Conservation (phyloP, 64 coral and sea anemone genomes). For the Platygyra sinensis region DNA sequence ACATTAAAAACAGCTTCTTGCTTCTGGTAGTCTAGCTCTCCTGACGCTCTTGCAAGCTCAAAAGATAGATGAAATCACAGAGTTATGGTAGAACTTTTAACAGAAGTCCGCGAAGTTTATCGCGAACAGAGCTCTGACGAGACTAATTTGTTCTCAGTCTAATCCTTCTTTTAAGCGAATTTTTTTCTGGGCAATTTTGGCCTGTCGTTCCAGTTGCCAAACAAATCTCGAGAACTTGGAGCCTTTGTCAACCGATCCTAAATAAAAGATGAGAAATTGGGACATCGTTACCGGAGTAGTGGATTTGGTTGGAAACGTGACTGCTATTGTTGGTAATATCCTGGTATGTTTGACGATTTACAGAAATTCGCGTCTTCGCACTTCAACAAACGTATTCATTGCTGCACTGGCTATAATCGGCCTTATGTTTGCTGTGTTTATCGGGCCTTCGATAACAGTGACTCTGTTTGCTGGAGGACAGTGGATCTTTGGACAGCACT, state of each 20-base stretch:
- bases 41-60: too few relatives aligned
- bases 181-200: too few relatives aligned
- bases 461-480: too few relatives aligned
- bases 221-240: not conserved
- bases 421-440: not conserved
- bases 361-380: not conserved
- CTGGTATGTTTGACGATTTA: constrained; percentile 18
- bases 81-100: too few relatives aligned
- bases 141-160: too few relatives aligned
- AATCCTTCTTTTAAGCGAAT: too few relatives aligned
- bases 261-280: not conserved
- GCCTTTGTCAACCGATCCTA: not conserved
- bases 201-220: not conserved
- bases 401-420: not conserved
- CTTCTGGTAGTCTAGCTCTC: too few relatives aligned
- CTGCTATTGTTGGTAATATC: constrained; percentile 10
- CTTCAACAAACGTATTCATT: not conserved
- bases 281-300: not conserved
- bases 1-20: not conserved
- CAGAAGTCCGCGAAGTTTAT: too few relatives aligned
- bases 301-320: not conserved
- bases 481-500: too few relatives aligned
- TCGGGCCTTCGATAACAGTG: not conserved
- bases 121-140: too few relatives aligned
- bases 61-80: too few relatives aligned